phyloP scores from a whole-genome alignment of 2,888 invertebrate species.

The Abscondita cerata region DNA sequence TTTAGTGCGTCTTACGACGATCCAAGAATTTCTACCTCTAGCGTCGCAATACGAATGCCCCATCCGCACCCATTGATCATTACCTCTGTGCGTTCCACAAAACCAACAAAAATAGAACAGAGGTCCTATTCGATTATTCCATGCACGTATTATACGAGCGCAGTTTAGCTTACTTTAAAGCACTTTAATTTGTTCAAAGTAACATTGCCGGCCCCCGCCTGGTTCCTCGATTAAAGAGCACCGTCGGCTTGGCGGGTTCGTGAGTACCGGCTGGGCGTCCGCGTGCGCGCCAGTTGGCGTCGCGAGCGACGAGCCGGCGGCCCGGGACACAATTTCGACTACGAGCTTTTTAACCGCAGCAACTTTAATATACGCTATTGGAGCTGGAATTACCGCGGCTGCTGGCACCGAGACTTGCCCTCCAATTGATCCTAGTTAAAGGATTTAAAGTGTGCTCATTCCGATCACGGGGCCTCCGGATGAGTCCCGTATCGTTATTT shows the following conservation, averaged over 20 bases:
- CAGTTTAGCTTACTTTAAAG: slow-evolving; percentile 64
- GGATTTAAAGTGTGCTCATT: slow-evolving; percentile 54
- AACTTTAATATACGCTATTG: slow-evolving; percentile 65
- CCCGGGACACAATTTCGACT: slow-evolving; percentile 51
- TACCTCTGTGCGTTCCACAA: slow-evolving; percentile 61
- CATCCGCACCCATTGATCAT: slow-evolving; percentile 65
- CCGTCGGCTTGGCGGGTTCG: slow-evolving; percentile 23
- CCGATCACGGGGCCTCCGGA: slow-evolving; percentile 64
- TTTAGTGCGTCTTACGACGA: no score
- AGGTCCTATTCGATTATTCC: slow-evolving; percentile 71
- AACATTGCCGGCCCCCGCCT: slow-evolving; percentile 62
- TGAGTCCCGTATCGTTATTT: slow-evolving; percentile 70
- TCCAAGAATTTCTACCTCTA: no score
- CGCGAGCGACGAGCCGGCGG: slow-evolving; percentile 39
- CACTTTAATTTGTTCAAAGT: slow-evolving; percentile 74
- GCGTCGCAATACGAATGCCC: no score
- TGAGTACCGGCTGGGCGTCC: slow-evolving; percentile 49
- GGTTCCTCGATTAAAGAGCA: slow-evolving; percentile 57
- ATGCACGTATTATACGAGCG: slow-evolving; percentile 62
- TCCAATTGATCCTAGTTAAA: slow-evolving; percentile 63
- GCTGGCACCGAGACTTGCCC: slow-evolving; percentile 75
- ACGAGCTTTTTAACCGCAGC: slow-evolving; percentile 56
- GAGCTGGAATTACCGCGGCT: slow-evolving; percentile 77
- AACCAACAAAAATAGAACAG: slow-evolving; percentile 70
- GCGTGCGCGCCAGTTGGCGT: slow-evolving; percentile 41